Evolutionary conservation across 1,140 invertebrate species (phyloP).

Genomic region (Aleiodes sp.): DNA sequence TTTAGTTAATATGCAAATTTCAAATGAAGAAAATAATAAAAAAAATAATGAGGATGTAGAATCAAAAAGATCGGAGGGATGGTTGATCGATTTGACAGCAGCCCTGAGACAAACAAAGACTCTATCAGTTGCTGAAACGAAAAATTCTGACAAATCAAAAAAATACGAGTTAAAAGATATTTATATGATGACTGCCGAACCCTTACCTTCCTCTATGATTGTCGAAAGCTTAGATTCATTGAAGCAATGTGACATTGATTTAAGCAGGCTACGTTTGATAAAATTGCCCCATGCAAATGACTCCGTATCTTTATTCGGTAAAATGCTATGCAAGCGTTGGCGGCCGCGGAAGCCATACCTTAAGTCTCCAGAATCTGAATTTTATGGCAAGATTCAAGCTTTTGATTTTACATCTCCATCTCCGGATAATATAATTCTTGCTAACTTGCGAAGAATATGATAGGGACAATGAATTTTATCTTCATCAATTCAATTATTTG

Average conservation of each 20-base stretch:
- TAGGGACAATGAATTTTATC: not conserved
- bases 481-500: no score
- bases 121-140: not conserved
- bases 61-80: conserved; percentile 34
- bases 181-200: conserved; percentile 18
- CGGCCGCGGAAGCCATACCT: conserved; percentile 43
- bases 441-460: conserved; percentile 43
- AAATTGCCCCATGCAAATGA: conserved; percentile 41
- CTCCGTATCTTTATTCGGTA: conserved; percentile 63
- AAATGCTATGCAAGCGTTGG: conserved; percentile 63
- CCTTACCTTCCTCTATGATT: conserved; percentile 3
- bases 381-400: conserved; percentile 41
- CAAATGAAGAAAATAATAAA: not conserved
- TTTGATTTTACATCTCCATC: conserved; percentile 73
- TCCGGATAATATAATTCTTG: conserved; percentile 68
- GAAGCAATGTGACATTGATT: conserved; percentile 49
- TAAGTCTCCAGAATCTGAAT: conserved; percentile 25
- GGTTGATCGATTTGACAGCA: conserved; percentile 49
- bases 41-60: not conserved
- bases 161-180: conserved; percentile 16
- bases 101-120: conserved; percentile 39
- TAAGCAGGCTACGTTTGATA: conserved; percentile 39
- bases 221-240: not conserved
- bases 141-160: conserved; percentile 26
- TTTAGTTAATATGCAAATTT: not conserved